Percentiles rank a stretch among this genome's conserved stretches.
Conservation (phyloP, 2,888 invertebrate genomes). For the Megastigmus dorsalis region DNA sequence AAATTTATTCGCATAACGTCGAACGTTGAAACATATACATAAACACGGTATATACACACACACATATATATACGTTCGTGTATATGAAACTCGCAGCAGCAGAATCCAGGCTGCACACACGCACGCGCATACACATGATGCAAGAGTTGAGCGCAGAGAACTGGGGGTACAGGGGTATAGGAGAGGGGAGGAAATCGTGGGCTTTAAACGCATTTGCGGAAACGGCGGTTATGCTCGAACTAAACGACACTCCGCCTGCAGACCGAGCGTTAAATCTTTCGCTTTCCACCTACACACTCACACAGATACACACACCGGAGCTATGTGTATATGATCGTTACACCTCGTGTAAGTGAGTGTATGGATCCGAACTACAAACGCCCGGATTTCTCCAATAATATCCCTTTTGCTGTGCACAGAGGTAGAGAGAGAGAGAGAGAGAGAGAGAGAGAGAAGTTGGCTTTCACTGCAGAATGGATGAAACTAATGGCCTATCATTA, state of each 20-base stretch:
- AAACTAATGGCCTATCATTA: too few relatives aligned
- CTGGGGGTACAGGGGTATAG: not conserved
- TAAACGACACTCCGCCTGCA: not conserved
- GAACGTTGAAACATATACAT: not conserved
- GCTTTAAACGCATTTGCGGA: too few relatives aligned
- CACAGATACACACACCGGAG: too few relatives aligned
- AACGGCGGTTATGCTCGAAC: not conserved
- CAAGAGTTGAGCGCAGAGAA: not conserved
- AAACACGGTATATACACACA: not conserved
- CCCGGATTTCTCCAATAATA: not conserved
- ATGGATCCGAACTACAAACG: too few relatives aligned
- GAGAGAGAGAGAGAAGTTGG: too few relatives aligned
- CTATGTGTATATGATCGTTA: not conserved
- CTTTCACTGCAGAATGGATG: too few relatives aligned
- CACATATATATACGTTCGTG: not conserved
- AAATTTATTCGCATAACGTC: slow-evolving; percentile 9
- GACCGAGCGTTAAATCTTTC: slow-evolving; percentile 25
- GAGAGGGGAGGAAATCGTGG: not conserved
- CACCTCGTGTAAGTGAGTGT: too few relatives aligned
- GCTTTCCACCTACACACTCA: not conserved
- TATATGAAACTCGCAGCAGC: too few relatives aligned
- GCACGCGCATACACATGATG: not conserved
- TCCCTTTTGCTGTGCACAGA: too few relatives aligned
- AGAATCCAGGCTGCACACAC: too few relatives aligned
- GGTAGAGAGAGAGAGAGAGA: too few relatives aligned